A percentile compares a stretch with the other conserved stretches of the same genome.
Conservation (phyloP, 2,113 vertebrate species). For the Numida meleagris region DNA sequence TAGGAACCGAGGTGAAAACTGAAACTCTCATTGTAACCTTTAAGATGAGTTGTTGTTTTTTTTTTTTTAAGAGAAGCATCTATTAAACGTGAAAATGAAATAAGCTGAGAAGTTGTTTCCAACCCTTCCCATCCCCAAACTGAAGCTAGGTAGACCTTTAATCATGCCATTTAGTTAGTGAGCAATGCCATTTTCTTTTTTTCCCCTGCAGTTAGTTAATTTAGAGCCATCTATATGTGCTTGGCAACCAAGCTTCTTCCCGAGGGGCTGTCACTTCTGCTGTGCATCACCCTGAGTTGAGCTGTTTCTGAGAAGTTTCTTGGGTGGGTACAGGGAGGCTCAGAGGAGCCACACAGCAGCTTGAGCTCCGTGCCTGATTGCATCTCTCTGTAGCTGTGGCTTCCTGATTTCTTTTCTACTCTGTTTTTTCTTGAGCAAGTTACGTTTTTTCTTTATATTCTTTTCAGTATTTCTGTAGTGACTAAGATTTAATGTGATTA, state of each 20-base stretch:
- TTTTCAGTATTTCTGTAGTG: background rate
- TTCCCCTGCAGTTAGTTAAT: background rate
- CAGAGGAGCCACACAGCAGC: background rate
- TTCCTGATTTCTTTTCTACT: background rate
- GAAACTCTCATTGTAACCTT: background rate
- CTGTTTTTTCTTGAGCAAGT: background rate
- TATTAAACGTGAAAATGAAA: background rate
- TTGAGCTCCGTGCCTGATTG: background rate
- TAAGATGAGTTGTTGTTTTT: background rate
- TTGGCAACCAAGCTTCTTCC: background rate
- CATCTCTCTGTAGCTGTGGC: background rate
- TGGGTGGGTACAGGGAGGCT: background rate
- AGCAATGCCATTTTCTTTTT: background rate
- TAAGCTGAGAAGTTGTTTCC: background rate
- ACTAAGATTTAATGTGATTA: background rate
- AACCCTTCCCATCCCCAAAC: background rate
- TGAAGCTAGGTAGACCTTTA: background rate
- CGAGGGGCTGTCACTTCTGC: background rate
- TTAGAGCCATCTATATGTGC: background rate
- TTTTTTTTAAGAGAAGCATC: background rate
- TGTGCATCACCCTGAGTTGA: background rate
- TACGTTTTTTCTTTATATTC: background rate
- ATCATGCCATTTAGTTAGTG: background rate
- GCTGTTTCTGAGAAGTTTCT: background rate
- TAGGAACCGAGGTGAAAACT: background rate